Percentiles rank a stretch among this genome's conserved stretches.
phyloP scores from a whole-genome alignment of 35 echinoderm and acorn worm genomes.

The Apostichopus japonicus region DNA sequence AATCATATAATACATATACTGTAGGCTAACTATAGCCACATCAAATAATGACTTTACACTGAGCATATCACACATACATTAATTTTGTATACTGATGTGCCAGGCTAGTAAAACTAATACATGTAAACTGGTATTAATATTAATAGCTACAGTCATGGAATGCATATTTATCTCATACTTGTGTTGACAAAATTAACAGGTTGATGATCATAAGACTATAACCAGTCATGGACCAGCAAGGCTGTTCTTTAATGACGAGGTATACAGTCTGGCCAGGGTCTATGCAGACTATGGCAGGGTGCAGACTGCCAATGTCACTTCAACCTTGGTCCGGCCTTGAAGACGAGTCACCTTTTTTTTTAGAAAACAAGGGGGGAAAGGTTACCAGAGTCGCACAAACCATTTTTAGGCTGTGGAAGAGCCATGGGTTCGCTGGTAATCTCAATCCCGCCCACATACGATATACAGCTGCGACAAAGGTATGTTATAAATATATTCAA shows the following conservation, averaged over 20 bases:
- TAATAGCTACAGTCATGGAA: neutral
- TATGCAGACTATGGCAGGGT: neutral
- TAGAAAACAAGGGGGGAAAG: neutral
- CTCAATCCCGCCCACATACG: neutral
- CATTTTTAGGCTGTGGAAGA: no score
- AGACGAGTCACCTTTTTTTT: neutral
- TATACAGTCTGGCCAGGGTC: neutral
- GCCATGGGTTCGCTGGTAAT: neutral
- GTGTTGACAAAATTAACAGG: neutral
- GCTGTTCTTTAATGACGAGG: neutral
- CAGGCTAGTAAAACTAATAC: neutral
- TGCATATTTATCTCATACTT: conserved; percentile 15
- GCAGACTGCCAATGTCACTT: neutral
- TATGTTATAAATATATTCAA: no score
- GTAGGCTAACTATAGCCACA: no score
- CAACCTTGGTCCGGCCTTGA: neutral
- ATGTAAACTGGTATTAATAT: neutral
- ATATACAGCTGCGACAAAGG: no score
- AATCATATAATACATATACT: no score
- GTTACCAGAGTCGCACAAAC: neutral
- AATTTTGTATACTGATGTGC: conserved; percentile 5
- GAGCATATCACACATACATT: conserved; percentile 1
- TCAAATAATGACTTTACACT: no score
- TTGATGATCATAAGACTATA: neutral
- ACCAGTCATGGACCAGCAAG: conserved; percentile 8